These are phyloP conservation scores for Dolichallabes microphthalmus DNA, from an alignment of 2,113 vertebrate genomes.

Conservation along the genomic window DNA sequence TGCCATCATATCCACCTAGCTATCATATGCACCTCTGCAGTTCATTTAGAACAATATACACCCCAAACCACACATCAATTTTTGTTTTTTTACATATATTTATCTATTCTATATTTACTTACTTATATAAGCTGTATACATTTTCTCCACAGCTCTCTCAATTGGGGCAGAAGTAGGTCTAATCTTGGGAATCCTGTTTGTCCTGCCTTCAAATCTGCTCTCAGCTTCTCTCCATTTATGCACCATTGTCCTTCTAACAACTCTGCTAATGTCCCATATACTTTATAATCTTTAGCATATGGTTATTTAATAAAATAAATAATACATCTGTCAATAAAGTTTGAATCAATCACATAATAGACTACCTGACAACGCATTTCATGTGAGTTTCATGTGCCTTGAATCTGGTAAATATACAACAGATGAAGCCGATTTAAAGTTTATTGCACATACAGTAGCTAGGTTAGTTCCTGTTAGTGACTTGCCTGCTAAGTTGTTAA, in stretches of 20 bases:
- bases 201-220: constrained; percentile 58
- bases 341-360: constrained; percentile 61
- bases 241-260: constrained; percentile 56
- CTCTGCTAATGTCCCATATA: constrained; percentile 66
- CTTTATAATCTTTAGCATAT: constrained; percentile 70
- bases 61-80: neutral
- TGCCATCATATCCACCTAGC: neutral
- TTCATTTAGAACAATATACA: neutral
- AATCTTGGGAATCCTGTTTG: constrained; percentile 33
- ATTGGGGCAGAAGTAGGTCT: constrained; percentile 85
- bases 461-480: neutral
- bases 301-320: constrained; percentile 69
- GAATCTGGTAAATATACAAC: neutral
- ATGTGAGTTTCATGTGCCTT: neutral
- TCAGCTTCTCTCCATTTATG: constrained; percentile 52
- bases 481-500: neutral
- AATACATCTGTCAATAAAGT: constrained; percentile 70
- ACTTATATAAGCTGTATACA: neutral
- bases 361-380: neutral
- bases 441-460: neutral
- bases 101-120: neutral
- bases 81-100: neutral
- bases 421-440: neutral
- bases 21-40: neutral
- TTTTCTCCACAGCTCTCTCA: constrained; percentile 82